Evolutionary conservation across 2,113 vertebrate genomes (phyloP).

Genomic region (Hippocampus barbouri): DNA sequence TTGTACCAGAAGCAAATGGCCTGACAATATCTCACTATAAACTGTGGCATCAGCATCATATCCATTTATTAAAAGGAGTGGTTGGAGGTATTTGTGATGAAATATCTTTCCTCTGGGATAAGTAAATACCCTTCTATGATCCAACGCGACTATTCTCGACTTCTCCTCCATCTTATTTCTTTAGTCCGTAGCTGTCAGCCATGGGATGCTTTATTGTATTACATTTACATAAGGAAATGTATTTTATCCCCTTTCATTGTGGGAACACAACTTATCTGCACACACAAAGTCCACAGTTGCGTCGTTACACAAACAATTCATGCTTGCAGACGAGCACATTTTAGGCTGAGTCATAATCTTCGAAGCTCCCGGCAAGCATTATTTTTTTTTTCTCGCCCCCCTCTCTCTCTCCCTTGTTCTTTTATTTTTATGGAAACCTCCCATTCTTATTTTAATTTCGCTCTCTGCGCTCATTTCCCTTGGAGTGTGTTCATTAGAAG

Average conservation of each 20-base stretch:
- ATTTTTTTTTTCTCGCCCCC: neutral
- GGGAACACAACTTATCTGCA: constrained; percentile 24
- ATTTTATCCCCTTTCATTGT: constrained; percentile 17
- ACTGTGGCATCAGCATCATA: neutral
- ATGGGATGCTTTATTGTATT: constrained; percentile 26
- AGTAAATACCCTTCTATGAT: constrained; percentile 3
- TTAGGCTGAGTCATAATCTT: constrained; percentile 46
- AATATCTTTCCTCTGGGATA: neutral
- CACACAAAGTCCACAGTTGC: constrained; percentile 13
- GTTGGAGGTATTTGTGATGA: neutral
- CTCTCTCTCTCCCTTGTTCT: neutral
- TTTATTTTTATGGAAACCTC: constrained; percentile 18
- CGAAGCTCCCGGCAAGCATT: constrained; percentile 26
- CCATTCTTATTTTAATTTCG: constrained; percentile 40
- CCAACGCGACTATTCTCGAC: neutral
- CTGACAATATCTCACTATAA: neutral
- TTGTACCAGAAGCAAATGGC: neutral
- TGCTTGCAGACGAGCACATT: constrained; percentile 25
- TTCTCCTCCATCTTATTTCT: neutral
- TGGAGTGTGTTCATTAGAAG: constrained; percentile 45
- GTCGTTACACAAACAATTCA: constrained; percentile 16
- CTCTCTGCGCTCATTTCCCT: constrained; percentile 25
- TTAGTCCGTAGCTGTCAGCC: constrained; percentile 5
- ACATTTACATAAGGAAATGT: constrained; percentile 40
- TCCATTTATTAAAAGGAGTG: neutral